Base-by-base conservation (phyloP, 2,113 vertebrate species). In the Ammospiza nelsoni region DNA sequence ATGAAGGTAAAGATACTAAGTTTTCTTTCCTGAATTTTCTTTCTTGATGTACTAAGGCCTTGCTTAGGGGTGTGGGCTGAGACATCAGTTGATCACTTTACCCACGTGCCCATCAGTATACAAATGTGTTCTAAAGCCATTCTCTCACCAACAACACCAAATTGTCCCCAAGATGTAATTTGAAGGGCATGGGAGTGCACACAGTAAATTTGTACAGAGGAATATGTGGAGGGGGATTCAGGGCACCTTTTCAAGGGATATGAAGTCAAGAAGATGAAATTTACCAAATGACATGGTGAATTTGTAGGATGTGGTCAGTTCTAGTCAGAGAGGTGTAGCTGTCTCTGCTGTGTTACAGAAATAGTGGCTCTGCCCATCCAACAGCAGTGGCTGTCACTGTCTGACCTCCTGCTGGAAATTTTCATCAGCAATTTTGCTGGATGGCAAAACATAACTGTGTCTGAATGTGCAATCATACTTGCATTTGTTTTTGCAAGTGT, bases 401-500 rank as follows among this genome's bases (percentile, higher is more conserved):
- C 6, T 75, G 43, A 76, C 43, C 46, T 84, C 29, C 66, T 82
- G 55, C 46, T 90, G 84, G 31, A 57, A 33, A 62, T 62, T 61
- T 84, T 69, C 67, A 51, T 57, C 15, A 17, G 37, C 21, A 23
- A 24, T 89, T 89, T 88, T 84, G 46, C 71, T 85, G 77, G 44
- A 41, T 82, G 54, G 55, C 49, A 58, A 72, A 91, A 88, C n/a
- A 39, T 43, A 76, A 74, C 84, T 89, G 69, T 69, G 11, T 73
- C 49, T 86, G 83, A 96, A 89, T 78, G 71, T 87, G 74, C 87
- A 94, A 89, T 96, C 94, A 89, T 28, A 65, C 85, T 80, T 66
- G 37, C 16, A 17, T 94, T 97, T 96, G 72, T 94, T 95, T 86
- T 89, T 61, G 31, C 94, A 94, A 96, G 91, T 95, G 87, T 84